These are phyloP conservation scores for Serilophus lunatus DNA, from an alignment of 2,113 vertebrate genomes.

Conservation along the genomic window DNA sequence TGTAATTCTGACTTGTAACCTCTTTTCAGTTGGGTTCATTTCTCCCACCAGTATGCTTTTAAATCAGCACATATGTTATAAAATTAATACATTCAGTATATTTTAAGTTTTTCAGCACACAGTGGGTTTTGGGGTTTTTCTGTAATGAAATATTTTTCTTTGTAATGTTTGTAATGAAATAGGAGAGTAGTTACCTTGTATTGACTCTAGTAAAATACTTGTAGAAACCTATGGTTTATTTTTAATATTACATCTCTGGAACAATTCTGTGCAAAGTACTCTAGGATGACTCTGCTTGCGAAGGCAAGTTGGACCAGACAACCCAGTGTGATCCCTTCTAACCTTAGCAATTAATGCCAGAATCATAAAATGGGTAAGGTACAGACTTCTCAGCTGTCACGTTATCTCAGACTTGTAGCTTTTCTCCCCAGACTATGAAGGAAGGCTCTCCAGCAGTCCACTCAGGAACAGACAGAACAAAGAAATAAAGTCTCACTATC, in stretches of 20 bases:
- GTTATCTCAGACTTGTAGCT: not conserved
- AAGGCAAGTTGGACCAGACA: not conserved
- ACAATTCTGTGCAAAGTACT: not conserved
- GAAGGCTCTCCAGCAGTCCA: not conserved
- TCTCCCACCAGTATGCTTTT: too few relatives aligned
- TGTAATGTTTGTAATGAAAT: not conserved
- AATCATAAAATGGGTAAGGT: not conserved
- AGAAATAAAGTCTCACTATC: not conserved
- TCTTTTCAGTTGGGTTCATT: too few relatives aligned
- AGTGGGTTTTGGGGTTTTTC: not conserved
- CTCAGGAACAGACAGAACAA: not conserved
- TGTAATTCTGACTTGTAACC: too few relatives aligned
- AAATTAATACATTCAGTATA: not conserved
- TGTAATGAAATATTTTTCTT: not conserved
- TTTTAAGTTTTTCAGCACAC: not conserved
- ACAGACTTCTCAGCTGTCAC: not conserved
- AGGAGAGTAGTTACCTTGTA: not conserved
- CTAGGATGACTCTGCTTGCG: not conserved
- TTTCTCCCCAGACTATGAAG: not conserved
- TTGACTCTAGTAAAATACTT: not conserved
- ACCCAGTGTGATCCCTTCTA: not conserved
- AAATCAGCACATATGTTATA: not conserved
- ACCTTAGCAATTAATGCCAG: not conserved
- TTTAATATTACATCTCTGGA: not conserved
- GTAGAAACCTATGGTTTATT: not conserved